A percentile compares a stretch with the other conserved stretches of the same genome.
phyloP scores from a whole-genome alignment of 1,140 invertebrate species.

The Dysdera silvatica region DNA sequence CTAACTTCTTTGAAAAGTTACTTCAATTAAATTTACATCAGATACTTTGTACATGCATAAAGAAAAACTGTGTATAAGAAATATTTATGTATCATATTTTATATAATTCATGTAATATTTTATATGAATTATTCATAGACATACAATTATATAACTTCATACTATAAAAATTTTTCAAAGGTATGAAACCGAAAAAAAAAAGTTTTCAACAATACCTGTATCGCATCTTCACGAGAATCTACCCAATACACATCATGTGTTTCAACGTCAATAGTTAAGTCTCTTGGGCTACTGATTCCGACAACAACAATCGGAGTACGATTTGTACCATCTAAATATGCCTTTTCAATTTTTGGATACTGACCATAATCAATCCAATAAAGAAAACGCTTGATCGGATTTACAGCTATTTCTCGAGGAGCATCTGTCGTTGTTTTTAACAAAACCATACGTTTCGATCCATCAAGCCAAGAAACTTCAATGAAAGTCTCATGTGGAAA shows the following conservation, averaged over 20 bases:
- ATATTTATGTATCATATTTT: too few relatives aligned
- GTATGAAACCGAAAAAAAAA: too few relatives aligned
- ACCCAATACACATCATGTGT: conserved; percentile 97
- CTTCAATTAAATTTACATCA: not conserved
- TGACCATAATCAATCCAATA: conserved; percentile 99
- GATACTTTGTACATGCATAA: too few relatives aligned
- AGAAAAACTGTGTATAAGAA: too few relatives aligned
- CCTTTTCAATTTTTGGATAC: conserved; percentile 86
- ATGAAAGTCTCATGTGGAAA: conserved; percentile 96
- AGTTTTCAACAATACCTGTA: conserved; percentile 72
- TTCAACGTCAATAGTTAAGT: conserved; percentile 85
- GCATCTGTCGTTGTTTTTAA: conserved; percentile 87
- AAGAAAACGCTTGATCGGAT: conserved; percentile 83
- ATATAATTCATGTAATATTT: too few relatives aligned
- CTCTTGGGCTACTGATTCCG: conserved; percentile 81
- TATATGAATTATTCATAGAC: not conserved
- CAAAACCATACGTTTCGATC: conserved; percentile 79
- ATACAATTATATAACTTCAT: too few relatives aligned
- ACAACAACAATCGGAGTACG: conserved; percentile 79
- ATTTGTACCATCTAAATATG: conserved; percentile 78
- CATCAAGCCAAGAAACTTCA: conserved; percentile 88
- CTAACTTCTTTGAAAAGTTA: not conserved
- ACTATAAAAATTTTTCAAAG: too few relatives aligned
- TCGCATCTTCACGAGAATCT: conserved; percentile 83
- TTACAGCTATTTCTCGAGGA: conserved; percentile 87